phyloP scores from a whole-genome alignment of 2,888 invertebrate species.

The Strigamia transsilvanica region DNA sequence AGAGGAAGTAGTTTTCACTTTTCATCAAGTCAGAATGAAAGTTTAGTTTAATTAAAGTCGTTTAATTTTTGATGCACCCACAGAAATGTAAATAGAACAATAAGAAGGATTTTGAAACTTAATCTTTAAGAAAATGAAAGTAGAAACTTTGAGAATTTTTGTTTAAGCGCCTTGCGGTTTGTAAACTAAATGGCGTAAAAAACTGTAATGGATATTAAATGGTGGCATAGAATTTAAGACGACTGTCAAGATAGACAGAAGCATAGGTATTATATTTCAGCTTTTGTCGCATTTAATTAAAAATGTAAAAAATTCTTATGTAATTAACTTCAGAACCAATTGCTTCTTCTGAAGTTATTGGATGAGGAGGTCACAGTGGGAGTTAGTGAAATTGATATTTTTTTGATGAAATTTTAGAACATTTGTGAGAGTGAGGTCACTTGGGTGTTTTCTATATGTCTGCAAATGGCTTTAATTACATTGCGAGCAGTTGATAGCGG shows the following conservation, averaged over 20 bases:
- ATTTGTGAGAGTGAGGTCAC: not conserved
- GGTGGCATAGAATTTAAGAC: too few relatives aligned
- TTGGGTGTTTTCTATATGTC: not conserved
- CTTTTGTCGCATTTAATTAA: constrained; percentile 28
- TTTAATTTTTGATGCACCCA: not conserved
- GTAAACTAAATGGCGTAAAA: too few relatives aligned
- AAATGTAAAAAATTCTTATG: not conserved
- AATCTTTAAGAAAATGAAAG: not conserved
- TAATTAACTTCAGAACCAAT: constrained; percentile 26
- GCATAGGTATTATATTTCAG: not conserved
- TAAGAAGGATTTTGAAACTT: not conserved
- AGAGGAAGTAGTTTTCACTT: not conserved
- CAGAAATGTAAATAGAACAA: not conserved
- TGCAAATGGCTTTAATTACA: not conserved
- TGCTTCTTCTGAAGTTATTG: not conserved
- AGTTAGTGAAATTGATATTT: constrained; percentile 13
- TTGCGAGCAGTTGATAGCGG: not conserved
- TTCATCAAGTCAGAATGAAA: not conserved
- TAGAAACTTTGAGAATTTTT: not conserved
- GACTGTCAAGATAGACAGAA: not conserved
- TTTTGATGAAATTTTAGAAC: not conserved
- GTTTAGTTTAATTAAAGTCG: not conserved
- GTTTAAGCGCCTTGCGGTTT: not conserved
- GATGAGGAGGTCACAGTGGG: constrained; percentile 7
- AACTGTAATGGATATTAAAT: too few relatives aligned